Base-by-base conservation (phyloP, 1,140 invertebrate genomes). In the Drosophila sturtevanti region DNA sequence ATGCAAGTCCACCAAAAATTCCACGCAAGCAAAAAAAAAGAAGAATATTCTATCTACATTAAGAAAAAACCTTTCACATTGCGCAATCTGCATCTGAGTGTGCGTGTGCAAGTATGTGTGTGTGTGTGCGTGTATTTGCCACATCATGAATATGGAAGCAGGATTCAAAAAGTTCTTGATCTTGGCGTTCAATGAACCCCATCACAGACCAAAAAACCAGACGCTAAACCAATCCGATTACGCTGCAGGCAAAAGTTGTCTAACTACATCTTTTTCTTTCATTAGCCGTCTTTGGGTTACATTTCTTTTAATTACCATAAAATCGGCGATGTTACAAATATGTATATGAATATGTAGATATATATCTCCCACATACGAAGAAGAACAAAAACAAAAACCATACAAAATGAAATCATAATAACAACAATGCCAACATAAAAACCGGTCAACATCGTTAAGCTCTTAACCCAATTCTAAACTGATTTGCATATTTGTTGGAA, bases 171-270 rank as follows among this genome's bases (percentile, higher is more conserved):
- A 51, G 38, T 34, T 55, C 27, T 22, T 61, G 56, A 55, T 81
- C 64, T 73, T 63, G 54, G 51, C 79, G 82, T 82, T 87, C 84
- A 87, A 87, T 87, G 84, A 87, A 89, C 84, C 58, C 54, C 35
- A 12, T 34, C 35, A 54, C 52, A 56, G 56, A 68, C 59, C 54
- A 44, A 79, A 77, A 31, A 79, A 67, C 79, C 69, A 63, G 68
- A 68, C 48, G 59, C 38, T 27, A 56, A 34, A 52, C 51, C 41
- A 1, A 48, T 48, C 16, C 16, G 10, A 48, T 21, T 63, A 22
- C 51, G 34, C 27, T 52, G 48, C 37, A 38, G 24, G 55, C 38
- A 72, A 81, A 89, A 87, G 52, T 87, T 73, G 84, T 58, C 54
- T 48, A 48, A 48, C 58, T 73, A 84, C 84, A 68, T 73, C 84